Evolutionary conservation across 2,797 vertebrate genomes (phyloP), one percentile per base, ranked within the genome.

Genomic region (Balearica regulorum): DNA sequence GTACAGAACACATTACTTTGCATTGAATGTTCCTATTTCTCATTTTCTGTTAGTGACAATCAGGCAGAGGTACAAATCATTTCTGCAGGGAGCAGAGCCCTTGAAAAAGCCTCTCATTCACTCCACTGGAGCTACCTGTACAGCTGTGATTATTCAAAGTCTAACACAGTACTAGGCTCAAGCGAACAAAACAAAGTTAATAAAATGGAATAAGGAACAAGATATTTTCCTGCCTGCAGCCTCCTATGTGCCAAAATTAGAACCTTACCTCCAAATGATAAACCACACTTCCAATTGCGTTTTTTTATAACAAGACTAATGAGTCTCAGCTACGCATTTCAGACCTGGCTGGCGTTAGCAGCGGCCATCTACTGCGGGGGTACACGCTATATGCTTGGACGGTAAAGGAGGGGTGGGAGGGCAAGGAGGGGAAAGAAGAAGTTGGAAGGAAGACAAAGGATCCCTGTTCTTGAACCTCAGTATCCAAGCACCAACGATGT

Each of bases 1-100:
- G 98, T 98, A 98, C 98, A 97, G 98, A 99, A 98, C 98, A 98
- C 98, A 99, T 98, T 99, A 98, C 98, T 99, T 99, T 98, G 98
- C 98, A 98, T 98, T 98, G 98, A 99, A 98, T 98, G 98, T 98
- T 98, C 98, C 98, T 97, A 97, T 96, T 98, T 98, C 98, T 99
- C 98, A 99, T 99, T 99, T 98, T 98, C 98, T 96, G 98, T 97
- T 98, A 97, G 98, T 98, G 98, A 99, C 99, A 98, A 99, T 99
- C 98, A 98, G 98, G 97, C 98, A 95, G 97, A 98, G 97, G 98
- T 97, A 98, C 98, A 98, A 98, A 98, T 98, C 98, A 98, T 98
- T 98, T 98, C 98, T 98, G 98, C 98, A 97, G 98, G 97, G 97
- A 98, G 98, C 97, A 97, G 94, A 96, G 97, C 97, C 97, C 97